Evolutionary conservation across 1,140 invertebrate species (phyloP), one percentile per base, ranked within the genome.

Genomic region (Nebria ingens): DNA sequence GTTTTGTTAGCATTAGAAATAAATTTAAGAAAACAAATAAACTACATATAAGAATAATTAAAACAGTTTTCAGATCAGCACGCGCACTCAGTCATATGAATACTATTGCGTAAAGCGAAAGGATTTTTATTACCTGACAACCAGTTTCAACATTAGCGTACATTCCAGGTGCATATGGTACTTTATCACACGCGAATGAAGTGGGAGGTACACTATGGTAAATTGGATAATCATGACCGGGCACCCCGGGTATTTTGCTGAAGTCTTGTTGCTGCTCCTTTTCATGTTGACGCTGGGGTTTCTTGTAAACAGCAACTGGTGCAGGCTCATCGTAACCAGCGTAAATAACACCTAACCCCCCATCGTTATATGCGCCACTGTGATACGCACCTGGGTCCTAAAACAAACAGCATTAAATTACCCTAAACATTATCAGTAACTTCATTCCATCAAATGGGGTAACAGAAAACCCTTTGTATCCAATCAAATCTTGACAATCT

Each of bases 141-240:
- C 86, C 87, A 56, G 88, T 89, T 71, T 91, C 88, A 0, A 89
- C 80, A 63, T 91, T 89, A 11, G 89, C 89, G 65, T 91, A 92
- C 80, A 91, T 91, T 58, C 89, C 89, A 42, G 87, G 87, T 52
- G 81, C 76, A 13, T 80, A 79, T 1, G 86, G 86, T 40, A 89
- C 86, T 57, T 83, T 72, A 40, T 79, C 75, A 64, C 89, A 91
- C 11, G 82, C 81, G 72, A 91, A 91, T 58, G 77, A 78, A n/a
- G 89, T 91, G 19, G 80, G 76, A 0, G 88, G 88, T 2, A 89
- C 82, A 9, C 70, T 67, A 64, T 87, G 85, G 67, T 83, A 89
- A 25, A 88, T 74, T 0, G 88, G 88, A 73, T 80, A 91, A 68
- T 90, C 87, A 0, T 87, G 78, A 9, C 87, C 87, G 0, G 86